A percentile compares a stretch with the other conserved stretches of the same genome.
Evolutionary conservation across 2,113 vertebrate species (phyloP).

Genomic region (Nothoprocta pentlandii): DNA sequence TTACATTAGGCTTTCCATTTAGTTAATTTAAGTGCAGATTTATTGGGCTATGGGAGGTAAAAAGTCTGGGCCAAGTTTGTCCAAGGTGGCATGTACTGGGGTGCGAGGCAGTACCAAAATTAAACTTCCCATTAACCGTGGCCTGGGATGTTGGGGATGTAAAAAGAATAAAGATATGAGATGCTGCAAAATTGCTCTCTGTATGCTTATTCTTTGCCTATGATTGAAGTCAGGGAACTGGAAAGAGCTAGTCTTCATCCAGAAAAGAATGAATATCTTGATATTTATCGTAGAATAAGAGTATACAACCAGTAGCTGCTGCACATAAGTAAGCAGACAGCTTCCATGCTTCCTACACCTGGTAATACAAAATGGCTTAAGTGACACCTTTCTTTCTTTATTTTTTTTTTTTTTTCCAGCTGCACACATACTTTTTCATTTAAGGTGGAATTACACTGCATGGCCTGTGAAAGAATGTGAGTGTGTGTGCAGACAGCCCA

Average conservation of each 20-base stretch:
- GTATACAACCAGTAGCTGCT: background rate
- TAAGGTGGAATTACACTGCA: background rate
- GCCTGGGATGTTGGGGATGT: background rate
- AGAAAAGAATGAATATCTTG: background rate
- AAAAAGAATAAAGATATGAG: background rate
- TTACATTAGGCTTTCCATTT: background rate
- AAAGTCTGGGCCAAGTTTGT: background rate
- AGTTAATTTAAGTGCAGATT: background rate
- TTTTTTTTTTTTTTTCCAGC: background rate
- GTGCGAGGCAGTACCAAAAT: background rate
- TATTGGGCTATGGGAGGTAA: background rate
- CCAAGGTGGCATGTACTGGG: no score
- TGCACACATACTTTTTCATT: background rate
- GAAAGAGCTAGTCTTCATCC: background rate
- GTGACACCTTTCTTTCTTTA: background rate
- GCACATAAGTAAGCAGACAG: background rate
- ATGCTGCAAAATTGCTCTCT: background rate
- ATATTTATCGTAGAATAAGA: background rate
- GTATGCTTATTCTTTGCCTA: background rate
- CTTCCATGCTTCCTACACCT: background rate
- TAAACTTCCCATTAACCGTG: background rate
- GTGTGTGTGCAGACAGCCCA: fast-evolving
- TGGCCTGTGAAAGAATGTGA: background rate
- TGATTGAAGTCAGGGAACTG: background rate
- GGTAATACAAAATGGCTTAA: background rate